These are phyloP conservation scores for Diplodus sargus DNA, from an alignment of 2,797 vertebrate species.

Conservation along the genomic window DNA sequence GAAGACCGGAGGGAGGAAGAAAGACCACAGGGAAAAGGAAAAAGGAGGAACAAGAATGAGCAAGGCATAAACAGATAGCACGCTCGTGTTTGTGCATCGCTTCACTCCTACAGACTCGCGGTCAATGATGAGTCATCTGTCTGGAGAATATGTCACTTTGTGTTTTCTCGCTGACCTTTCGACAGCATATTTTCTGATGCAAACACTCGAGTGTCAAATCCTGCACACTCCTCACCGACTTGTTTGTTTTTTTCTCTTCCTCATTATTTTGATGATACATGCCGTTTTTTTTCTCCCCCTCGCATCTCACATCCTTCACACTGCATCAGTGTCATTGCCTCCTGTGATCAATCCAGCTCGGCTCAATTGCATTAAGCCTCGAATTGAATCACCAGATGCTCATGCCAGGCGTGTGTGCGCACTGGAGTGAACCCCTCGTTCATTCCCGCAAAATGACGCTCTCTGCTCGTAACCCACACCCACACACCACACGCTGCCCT, in stretches of 20 bases:
- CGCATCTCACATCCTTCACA: conserved; percentile 44
- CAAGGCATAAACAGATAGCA: conserved; percentile 23
- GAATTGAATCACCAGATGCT: conserved; percentile 64
- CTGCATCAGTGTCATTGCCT: conserved; percentile 44
- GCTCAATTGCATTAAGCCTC: conserved; percentile 52
- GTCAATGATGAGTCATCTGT: conserved; percentile 72
- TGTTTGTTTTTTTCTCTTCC: conserved; percentile 24
- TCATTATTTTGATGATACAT: conserved; percentile 44
- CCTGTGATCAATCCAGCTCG: conserved; percentile 45
- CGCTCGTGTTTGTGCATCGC: conserved; percentile 32
- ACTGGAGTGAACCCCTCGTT: conserved; percentile 48
- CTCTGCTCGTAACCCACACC: conserved; percentile 56
- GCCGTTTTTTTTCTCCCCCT: neutral
- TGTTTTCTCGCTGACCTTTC: conserved; percentile 72
- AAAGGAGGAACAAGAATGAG: conserved; percentile 14
- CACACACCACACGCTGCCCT: neutral
- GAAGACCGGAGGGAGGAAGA: neutral
- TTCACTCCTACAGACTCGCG: conserved; percentile 53
- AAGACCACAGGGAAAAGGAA: neutral
- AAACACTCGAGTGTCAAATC: conserved; percentile 43
- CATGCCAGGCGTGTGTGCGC: conserved; percentile 27
- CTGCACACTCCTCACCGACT: conserved; percentile 25
- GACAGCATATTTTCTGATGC: conserved; percentile 55
- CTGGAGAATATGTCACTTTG: conserved; percentile 71
- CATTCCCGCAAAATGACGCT: conserved; percentile 68